phyloP scores from a whole-genome alignment of 1,140 invertebrate genomes.

The Calliopsis andreniformis region DNA sequence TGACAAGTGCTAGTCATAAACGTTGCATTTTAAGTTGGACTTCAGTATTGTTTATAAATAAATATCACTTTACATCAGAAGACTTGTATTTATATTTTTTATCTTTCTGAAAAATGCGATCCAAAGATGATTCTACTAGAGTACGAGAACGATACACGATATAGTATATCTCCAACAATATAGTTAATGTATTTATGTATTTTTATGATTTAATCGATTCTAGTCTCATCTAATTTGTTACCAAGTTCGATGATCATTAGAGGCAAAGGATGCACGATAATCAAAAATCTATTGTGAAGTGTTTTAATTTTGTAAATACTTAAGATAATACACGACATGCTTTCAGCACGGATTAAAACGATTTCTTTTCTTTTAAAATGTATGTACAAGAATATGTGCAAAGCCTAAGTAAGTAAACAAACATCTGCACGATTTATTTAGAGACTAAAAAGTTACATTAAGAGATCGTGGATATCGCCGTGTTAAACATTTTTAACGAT shows the following conservation, averaged over 20 bases:
- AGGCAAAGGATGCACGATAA: conserved; percentile 55
- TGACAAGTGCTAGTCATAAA: conserved; percentile 66
- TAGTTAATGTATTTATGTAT: too few relatives aligned
- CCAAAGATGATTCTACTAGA: conserved; percentile 24
- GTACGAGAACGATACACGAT: too few relatives aligned
- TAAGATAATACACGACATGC: conserved; percentile 30
- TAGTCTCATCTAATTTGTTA: conserved; percentile 60
- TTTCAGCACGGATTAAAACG: conserved; percentile 22
- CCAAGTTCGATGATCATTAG: conserved; percentile 61
- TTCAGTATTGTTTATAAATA: conserved; percentile 68
- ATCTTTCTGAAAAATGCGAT: conserved; percentile 46
- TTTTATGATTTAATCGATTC: conserved; percentile 39
- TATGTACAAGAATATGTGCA: conserved; percentile 21
- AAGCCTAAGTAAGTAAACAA: conserved; percentile 11
- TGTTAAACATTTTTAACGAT: background rate
- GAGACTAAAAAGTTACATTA: background rate
- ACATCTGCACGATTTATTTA: background rate
- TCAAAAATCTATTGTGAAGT: conserved; percentile 37
- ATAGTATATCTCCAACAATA: too few relatives aligned
- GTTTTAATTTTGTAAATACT: conserved; percentile 60
- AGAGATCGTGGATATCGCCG: background rate
- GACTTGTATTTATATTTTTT: conserved; percentile 61
- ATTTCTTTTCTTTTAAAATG: conserved; percentile 4
- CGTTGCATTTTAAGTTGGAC: conserved; percentile 61
- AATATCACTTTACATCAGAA: conserved; percentile 62